Conservation (phyloP, 2,797 vertebrate genomes). For the Mallotus villosus region DNA sequence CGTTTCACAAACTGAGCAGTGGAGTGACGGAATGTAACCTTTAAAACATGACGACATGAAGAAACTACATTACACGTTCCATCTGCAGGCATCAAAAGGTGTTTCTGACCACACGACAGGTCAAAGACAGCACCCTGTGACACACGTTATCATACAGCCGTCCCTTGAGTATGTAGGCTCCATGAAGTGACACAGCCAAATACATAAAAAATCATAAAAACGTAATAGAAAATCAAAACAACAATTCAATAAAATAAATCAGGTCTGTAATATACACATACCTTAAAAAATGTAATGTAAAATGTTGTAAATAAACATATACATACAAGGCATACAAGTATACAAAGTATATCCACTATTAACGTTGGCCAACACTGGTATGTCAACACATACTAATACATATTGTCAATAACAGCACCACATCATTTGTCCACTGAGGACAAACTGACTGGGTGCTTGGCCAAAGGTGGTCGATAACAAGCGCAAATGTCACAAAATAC, state of each 20-base stretch:
- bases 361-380: constrained; percentile 73
- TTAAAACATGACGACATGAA: neutral
- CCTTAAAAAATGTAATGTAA: constrained; percentile 74
- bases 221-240: constrained; percentile 29
- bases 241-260: constrained; percentile 41
- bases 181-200: neutral
- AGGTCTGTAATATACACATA: constrained; percentile 44
- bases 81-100: constrained; percentile 6
- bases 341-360: constrained; percentile 71
- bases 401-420: constrained; percentile 43
- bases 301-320: constrained; percentile 76
- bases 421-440: constrained; percentile 51
- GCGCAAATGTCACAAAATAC: constrained; percentile 48
- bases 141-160: neutral
- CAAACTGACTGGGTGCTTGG: constrained; percentile 61
- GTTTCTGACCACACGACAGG: neutral
- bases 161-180: neutral
- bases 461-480: constrained; percentile 57
- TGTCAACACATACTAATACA: constrained; percentile 62
- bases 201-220: constrained; percentile 7
- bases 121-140: neutral
- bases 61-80: neutral
- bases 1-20: constrained; percentile 11
- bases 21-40: constrained; percentile 6
- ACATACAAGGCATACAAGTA: constrained; percentile 69